These are phyloP conservation scores for Leptinotarsa haldemani DNA, from an alignment of 2,888 invertebrate genomes.

Conservation along the genomic window DNA sequence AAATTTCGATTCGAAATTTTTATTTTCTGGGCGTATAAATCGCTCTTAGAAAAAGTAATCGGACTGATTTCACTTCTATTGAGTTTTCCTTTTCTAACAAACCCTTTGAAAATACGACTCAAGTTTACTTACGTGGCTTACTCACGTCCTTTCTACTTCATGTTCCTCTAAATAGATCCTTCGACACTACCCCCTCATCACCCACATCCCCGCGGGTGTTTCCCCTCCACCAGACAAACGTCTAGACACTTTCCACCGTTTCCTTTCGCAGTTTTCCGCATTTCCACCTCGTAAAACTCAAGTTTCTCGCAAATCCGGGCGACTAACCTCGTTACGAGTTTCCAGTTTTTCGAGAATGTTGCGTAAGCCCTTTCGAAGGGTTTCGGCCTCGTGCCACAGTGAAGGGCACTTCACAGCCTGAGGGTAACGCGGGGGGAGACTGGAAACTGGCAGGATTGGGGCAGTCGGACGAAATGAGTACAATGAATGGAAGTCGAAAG, in stretches of 20 bases:
- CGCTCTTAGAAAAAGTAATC: too few relatives aligned
- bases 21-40: too few relatives aligned
- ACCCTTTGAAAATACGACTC: neutral
- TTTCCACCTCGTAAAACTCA: slow-evolving; percentile 18
- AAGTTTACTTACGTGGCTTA: neutral
- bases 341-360: slow-evolving; percentile 2
- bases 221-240: slow-evolving; percentile 23
- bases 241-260: slow-evolving; percentile 29
- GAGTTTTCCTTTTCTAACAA: neutral
- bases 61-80: neutral
- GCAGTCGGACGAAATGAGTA: neutral
- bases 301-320: slow-evolving; percentile 16
- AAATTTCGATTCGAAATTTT: too few relatives aligned
- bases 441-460: neutral
- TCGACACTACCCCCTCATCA: neutral
- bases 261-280: slow-evolving; percentile 16
- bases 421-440: neutral
- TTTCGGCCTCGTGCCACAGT: neutral
- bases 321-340: slow-evolving; percentile 31
- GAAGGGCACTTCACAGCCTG: neutral
- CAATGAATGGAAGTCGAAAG: neutral
- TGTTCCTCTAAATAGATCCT: slow-evolving; percentile 1
- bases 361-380: slow-evolving; percentile 3
- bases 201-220: neutral
- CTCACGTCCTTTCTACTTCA: neutral